Conservation (phyloP, 2,888 invertebrate genomes). For the Proisotoma minuta region DNA sequence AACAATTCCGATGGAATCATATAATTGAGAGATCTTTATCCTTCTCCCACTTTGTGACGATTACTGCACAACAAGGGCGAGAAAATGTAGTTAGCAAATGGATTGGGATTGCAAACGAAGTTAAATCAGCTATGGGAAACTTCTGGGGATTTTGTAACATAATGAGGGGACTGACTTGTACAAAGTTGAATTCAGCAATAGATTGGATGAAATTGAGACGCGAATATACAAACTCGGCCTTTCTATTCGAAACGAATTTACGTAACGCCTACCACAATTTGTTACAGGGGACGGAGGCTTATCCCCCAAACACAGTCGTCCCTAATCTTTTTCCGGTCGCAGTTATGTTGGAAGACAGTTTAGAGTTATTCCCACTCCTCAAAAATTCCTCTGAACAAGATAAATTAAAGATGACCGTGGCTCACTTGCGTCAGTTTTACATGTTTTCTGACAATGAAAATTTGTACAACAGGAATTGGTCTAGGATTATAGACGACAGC, state of each 20-base stretch:
- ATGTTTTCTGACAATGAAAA: slow-evolving; percentile 24
- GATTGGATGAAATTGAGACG: slow-evolving; percentile 43
- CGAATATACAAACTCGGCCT: slow-evolving; percentile 38
- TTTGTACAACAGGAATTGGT: slow-evolving; percentile 38
- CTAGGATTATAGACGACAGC: slow-evolving; percentile 22
- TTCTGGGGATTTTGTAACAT: slow-evolving; percentile 44
- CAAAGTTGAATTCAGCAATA: slow-evolving; percentile 35
- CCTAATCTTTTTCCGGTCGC: slow-evolving; percentile 38
- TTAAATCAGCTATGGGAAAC: slow-evolving; percentile 42
- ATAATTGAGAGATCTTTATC: slow-evolving; percentile 41
- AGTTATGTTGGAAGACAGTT: slow-evolving; percentile 38
- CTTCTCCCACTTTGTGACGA: slow-evolving; percentile 43
- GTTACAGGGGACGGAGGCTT: slow-evolving; percentile 40
- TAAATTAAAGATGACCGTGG: slow-evolving; percentile 31
- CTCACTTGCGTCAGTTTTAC: slow-evolving; percentile 32
- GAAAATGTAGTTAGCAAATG: slow-evolving; percentile 43
- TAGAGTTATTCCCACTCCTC: slow-evolving; percentile 33
- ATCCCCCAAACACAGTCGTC: slow-evolving; percentile 43
- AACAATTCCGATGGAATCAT: slow-evolving; percentile 40
- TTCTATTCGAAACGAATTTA: slow-evolving; percentile 43
- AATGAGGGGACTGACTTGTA: slow-evolving; percentile 40
- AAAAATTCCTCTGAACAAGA: slow-evolving; percentile 27
- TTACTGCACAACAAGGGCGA: slow-evolving; percentile 26
- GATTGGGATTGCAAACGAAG: slow-evolving; percentile 40
- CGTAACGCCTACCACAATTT: slow-evolving; percentile 39